Conservation (phyloP, 2,888 invertebrate genomes). For the Oxyscelio sp. region DNA sequence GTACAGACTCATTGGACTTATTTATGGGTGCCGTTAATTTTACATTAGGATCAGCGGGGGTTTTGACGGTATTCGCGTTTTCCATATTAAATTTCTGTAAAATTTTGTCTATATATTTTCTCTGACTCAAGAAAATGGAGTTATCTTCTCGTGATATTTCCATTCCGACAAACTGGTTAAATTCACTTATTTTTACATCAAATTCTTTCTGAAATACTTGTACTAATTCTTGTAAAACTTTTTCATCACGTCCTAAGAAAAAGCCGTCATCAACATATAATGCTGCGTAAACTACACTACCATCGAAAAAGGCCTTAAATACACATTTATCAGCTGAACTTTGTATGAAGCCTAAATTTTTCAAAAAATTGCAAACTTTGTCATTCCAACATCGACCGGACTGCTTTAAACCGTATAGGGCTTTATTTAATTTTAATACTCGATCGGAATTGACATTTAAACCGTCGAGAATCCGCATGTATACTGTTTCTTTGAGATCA, state of each 20-base stretch:
- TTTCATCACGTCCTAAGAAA: neutral
- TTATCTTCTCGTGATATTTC: constrained; percentile 12
- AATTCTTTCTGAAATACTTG: neutral
- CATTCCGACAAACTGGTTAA: constrained; percentile 24
- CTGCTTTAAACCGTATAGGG: constrained; percentile 48
- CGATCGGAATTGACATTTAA: constrained; percentile 1
- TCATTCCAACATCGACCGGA: constrained; percentile 2
- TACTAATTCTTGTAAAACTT: neutral
- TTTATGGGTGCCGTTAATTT: neutral
- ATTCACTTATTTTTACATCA: constrained; percentile 14
- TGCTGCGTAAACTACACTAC: constrained; percentile 14
- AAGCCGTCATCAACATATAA: constrained; percentile 41
- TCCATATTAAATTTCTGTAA: constrained; percentile 7
- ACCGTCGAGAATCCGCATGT: constrained; percentile 51
- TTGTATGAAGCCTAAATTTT: constrained; percentile 22
- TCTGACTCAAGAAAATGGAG: constrained; percentile 8
- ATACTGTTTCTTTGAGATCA: constrained; percentile 31
- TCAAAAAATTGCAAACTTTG: neutral
- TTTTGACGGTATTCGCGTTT: constrained; percentile 16
- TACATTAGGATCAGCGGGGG: constrained; percentile 23
- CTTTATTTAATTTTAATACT: constrained; percentile 38
- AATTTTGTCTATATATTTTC: constrained; percentile 30
- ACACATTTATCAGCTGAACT: constrained; percentile 44
- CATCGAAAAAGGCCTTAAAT: constrained; percentile 8
- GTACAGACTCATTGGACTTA: neutral